These are phyloP conservation scores for Odocoileus hemionus DNA, from an alignment of 2,113 vertebrate species.

Conservation along the genomic window DNA sequence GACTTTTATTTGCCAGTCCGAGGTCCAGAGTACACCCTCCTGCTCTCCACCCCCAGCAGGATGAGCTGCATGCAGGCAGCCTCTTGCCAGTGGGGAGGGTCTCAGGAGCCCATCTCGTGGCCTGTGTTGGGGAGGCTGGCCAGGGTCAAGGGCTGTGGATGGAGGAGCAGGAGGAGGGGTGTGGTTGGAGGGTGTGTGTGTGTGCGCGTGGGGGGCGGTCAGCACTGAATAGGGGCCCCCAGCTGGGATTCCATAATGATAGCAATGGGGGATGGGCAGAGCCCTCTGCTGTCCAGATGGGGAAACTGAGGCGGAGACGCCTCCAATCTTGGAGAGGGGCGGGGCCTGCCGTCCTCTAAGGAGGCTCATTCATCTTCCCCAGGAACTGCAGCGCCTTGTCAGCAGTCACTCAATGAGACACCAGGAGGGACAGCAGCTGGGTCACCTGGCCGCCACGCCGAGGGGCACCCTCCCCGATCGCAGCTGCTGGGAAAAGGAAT, in stretches of 20 bases:
- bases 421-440: neutral
- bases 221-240: neutral
- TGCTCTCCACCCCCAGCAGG: rapidly evolving
- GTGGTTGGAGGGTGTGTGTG: neutral
- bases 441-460: neutral
- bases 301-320: neutral
- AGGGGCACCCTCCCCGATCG: neutral
- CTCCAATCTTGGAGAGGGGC: neutral
- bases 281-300: neutral
- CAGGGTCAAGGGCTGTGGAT: neutral
- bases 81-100: neutral
- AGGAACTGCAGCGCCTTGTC: neutral
- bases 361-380: neutral
- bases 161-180: neutral
- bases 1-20: neutral
- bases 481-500: neutral
- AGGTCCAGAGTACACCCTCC: neutral
- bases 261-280: neutral
- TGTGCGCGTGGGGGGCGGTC: rapidly evolving
- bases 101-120: neutral
- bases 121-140: neutral
- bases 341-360: neutral
- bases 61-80: neutral
- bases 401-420: neutral
- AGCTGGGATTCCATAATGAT: neutral